phyloP scores from a whole-genome alignment of 2,888 invertebrate genomes.

The Cyclophora punctaria region DNA sequence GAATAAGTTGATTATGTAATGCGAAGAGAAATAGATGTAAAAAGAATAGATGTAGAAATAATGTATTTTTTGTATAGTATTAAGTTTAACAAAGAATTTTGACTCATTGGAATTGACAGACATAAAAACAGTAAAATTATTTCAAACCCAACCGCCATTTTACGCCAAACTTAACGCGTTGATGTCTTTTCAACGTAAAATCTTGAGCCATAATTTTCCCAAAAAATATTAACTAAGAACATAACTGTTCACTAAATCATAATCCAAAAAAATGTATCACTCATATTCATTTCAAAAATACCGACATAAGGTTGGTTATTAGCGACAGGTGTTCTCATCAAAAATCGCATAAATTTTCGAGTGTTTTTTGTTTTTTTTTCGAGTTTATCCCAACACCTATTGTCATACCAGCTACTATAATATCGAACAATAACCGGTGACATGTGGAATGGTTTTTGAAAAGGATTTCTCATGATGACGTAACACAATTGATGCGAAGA shows the following conservation, averaged over 20 bases:
- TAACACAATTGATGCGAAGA: constrained; percentile 43
- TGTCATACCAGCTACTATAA: constrained; percentile 66
- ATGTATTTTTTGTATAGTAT: too few species aligned
- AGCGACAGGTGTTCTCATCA: constrained; percentile 68
- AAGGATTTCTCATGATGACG: constrained; percentile 55
- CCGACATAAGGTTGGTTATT: constrained; percentile 74
- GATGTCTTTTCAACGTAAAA: neutral
- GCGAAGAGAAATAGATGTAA: too few species aligned
- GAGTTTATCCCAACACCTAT: constrained; percentile 65
- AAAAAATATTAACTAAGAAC: too few species aligned
- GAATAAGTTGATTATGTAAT: too few species aligned
- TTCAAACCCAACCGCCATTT: too few species aligned
- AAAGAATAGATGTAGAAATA: too few species aligned
- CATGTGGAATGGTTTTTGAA: constrained; percentile 50
- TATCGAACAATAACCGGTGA: constrained; percentile 59
- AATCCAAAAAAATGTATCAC: neutral
- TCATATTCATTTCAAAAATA: constrained; percentile 41
- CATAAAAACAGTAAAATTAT: too few species aligned
- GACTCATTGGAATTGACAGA: too few species aligned
- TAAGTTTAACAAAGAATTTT: too few species aligned
- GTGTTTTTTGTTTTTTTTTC: constrained; percentile 51
- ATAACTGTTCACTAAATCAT: too few species aligned
- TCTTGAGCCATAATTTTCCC: too few species aligned
- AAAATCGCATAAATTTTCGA: constrained; percentile 51
- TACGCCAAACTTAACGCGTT: neutral